These are phyloP conservation scores for Homalodisca vitripennis DNA, from an alignment of 1,140 invertebrate species.

Conservation along the genomic window DNA sequence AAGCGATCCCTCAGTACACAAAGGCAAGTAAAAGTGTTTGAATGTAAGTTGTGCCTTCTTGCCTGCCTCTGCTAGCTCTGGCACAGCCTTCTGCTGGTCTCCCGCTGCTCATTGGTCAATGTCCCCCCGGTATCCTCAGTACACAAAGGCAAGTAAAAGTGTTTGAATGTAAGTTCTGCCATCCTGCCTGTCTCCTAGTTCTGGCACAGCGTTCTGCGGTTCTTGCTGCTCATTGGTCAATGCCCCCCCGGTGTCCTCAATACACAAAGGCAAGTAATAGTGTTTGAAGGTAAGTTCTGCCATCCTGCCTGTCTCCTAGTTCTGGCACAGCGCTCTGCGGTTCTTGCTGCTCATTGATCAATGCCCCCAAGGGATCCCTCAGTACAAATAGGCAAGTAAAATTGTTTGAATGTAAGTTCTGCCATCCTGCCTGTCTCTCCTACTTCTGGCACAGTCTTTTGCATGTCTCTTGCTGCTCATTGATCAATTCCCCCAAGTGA, in stretches of 20 bases:
- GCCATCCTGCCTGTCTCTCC: constrained; percentile 40
- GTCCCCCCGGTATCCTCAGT: constrained; percentile 58
- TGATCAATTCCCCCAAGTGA: constrained; percentile 54
- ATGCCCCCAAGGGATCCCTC: constrained; percentile 57
- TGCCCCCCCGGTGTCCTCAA: constrained; percentile 57
- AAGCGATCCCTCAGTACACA: constrained; percentile 56
- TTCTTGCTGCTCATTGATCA: constrained; percentile 50
- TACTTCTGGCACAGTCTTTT: constrained; percentile 40
- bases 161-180: constrained; percentile 41
- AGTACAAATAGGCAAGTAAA: constrained; percentile 57
- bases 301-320: constrained; percentile 41
- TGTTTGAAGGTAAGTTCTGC: constrained; percentile 42
- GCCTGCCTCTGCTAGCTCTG: constrained; percentile 41
- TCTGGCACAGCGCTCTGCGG: constrained; percentile 37
- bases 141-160: constrained; percentile 55
- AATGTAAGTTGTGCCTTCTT: constrained; percentile 39
- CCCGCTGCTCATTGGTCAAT: constrained; percentile 51
- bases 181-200: constrained; percentile 41
- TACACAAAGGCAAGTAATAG: constrained; percentile 57
- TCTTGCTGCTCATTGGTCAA: constrained; percentile 50
- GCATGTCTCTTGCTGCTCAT: constrained; percentile 47
- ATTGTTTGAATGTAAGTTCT: constrained; percentile 42
- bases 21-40: constrained; percentile 52
- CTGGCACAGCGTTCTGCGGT: constrained; percentile 37
- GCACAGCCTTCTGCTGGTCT: constrained; percentile 38